Evolutionary conservation across 2,888 invertebrate genomes (phyloP), one percentile per base, ranked within the genome.

Genomic region (Orchesellides sinensis): DNA sequence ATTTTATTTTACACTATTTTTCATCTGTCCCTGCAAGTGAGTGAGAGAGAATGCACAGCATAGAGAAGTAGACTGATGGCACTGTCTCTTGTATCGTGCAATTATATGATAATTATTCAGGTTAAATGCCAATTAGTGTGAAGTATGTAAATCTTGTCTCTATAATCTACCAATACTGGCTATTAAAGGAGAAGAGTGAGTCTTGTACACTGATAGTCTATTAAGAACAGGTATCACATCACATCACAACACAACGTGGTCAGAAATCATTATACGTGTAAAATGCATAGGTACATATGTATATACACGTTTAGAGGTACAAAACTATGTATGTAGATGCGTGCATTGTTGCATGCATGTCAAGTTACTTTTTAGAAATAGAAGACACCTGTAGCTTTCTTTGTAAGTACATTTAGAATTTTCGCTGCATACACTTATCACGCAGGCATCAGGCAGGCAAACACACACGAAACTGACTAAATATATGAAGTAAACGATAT

Each of bases 21-120:
- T 74, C 80, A 73, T 65, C 81, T 81, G 81, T 81, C 74, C 69
- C 68, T 17, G 5, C 45, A 17, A 54, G 17, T 14, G 59, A 6
- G 59, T 47, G 54, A 29, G 74, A 73, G 63, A 65, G 63, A 61
- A 63, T 73, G 63, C 63, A 73, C 49, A 47, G 65, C 8, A 10
- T 17, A 49, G 47, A 52, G 66, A 65, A 40, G 65, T 49, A 77
- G 75, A 63, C 75, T 63, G 77, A 72, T 77, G 70, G 83, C 70
- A 77, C 69, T 77, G 75, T 75, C 69, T 70, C 70, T 75, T 61
- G 63, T 72, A 83, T 83, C 83, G 65, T 83, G 77, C 83, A 83
- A 83, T 83, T 83, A 83, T 83, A 83, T 83, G 83, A 83, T 83
- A 83, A 83, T 83, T 83, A 83, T 83, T 83, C 83, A 83, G 83